Base-by-base conservation (phyloP, 2,797 vertebrate species). In the Prunella strophiata region DNA sequence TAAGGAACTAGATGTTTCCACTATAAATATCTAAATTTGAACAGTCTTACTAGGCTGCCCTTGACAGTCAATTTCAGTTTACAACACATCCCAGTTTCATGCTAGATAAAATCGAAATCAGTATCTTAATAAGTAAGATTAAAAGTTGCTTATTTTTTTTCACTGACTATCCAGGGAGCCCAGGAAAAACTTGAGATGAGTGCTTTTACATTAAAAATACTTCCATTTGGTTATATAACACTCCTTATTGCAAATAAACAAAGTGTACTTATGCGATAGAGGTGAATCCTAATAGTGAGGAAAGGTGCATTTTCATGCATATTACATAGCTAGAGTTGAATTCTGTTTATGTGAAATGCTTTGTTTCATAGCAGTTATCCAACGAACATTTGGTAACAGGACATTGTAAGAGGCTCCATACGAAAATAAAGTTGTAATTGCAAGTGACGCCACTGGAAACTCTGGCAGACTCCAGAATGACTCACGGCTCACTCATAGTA, bases 401-500 rank as follows among this genome's bases (percentile, higher is more conserved):
- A 48, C 29, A 61, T 63, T 48, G 21, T n/a, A 71, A 78, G 93
- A 80, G 38, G 36, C 38, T 89, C 51, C 58, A 48, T 11, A 48
- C 4, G 29, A 82, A 90, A 93, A 88, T 47, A 74, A 89, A 70
- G 58, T 89, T 90, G 77, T 52, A 88, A 95, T 48, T 96, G 68
- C 47, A 89, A 96, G 68, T 72, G 82, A 73, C 30, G 43, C 85
- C 78, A 85, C 29, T 91, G 91, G 91, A 94, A 97, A 88, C 48
- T 79, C 66, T 91, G 89, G 63, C 58, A 68, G 80, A 67, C 71
- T 97, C 62, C 50, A 91, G 74, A 96, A 67, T 91, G 87, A 96
- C 63, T 94, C 85, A 91, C 3, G 62, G 83, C 36, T 95, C 91
- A 21, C 36, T 95, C 76, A 13, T 11, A 40, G 71, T 57, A 84